Base-by-base conservation (phyloP, 2,888 invertebrate species). In the Drepanosiphum platanoidis region DNA sequence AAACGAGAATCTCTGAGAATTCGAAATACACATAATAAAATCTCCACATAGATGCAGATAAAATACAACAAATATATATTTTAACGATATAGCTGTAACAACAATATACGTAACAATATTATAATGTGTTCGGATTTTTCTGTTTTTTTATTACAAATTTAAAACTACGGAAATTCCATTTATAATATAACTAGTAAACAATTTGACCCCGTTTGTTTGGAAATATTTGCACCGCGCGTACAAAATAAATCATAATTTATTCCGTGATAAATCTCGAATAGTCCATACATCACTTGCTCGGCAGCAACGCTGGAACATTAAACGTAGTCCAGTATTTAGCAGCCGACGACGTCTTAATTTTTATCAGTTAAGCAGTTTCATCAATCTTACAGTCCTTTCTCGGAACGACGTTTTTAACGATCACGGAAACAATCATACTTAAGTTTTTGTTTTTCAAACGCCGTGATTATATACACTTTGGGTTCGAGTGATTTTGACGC, bases 401-500 rank as follows among this genome's bases (percentile, higher is more conserved):
- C 30, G 27, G 1, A 39, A 61, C n/a, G 58, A 82, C 39, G 39
- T 61, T 82, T 72, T 72, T 72, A 82, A 72, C 61, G 71, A 72
- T 72, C 42, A 30, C 22, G 46, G 39, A 80, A 79, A 72, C 61
- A 61, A 72, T 72, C 71, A 61, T 32, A 39, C 32, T 82, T 61
- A 61, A 61, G 71, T 72, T 71, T 80, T 70, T 80, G 27, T 80
- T 80, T 79, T 79, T 58, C 34, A 52, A 80, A 80, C 68, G 7
- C 34, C 52, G 52, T 11, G 70, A 46, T 80, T 70, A 68, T 70
- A 70, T 52, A 68, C 34, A 36, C 39, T 36, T 71, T 61, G 9
- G 39, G n/a, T 61, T 82, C 71, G 32, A 82, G 82, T 82, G 82
- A 61, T 82, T 82, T 72, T 82, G 61, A 82, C 27, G 82, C 72